These are phyloP conservation scores for Tetramorium bicarinatum DNA, from an alignment of 2,888 invertebrate genomes.

Conservation along the genomic window DNA sequence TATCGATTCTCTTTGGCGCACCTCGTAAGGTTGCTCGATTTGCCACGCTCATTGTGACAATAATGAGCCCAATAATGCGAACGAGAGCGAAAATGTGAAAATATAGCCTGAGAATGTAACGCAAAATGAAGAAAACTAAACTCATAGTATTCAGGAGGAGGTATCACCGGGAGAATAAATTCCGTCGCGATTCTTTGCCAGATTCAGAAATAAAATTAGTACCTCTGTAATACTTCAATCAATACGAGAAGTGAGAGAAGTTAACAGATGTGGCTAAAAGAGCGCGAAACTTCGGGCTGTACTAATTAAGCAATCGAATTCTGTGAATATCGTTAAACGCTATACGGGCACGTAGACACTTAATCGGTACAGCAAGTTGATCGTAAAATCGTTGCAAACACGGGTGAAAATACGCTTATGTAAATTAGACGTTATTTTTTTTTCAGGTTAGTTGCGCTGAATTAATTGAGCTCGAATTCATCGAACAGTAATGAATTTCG, in stretches of 20 bases:
- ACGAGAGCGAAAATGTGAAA: neutral
- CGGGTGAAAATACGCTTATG: conserved; percentile 5
- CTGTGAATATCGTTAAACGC: neutral
- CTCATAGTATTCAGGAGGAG: no score
- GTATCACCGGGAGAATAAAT: neutral
- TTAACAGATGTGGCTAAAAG: neutral
- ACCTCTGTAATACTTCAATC: neutral
- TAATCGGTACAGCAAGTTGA: neutral
- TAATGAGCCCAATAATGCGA: conserved; percentile 41
- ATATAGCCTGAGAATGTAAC: neutral
- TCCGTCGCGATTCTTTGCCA: neutral
- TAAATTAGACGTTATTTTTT: conserved; percentile 25
- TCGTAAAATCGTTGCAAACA: conserved; percentile 40
- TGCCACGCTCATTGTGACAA: conserved; percentile 24
- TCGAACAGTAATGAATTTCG: conserved; percentile 74
- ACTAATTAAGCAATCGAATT: conserved; percentile 5
- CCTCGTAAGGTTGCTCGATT: conserved; percentile 18
- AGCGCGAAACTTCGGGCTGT: neutral
- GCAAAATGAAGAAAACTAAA: neutral
- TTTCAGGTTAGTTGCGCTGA: conserved; percentile 7
- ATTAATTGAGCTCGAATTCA: conserved; percentile 74
- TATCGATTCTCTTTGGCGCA: conserved; percentile 73
- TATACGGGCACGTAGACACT: neutral
- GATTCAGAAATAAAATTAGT: conserved; percentile 37
- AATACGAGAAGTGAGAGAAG: neutral